phyloP scores from a whole-genome alignment of 2,888 invertebrate genomes.

The Meghimatium bilineatum region DNA sequence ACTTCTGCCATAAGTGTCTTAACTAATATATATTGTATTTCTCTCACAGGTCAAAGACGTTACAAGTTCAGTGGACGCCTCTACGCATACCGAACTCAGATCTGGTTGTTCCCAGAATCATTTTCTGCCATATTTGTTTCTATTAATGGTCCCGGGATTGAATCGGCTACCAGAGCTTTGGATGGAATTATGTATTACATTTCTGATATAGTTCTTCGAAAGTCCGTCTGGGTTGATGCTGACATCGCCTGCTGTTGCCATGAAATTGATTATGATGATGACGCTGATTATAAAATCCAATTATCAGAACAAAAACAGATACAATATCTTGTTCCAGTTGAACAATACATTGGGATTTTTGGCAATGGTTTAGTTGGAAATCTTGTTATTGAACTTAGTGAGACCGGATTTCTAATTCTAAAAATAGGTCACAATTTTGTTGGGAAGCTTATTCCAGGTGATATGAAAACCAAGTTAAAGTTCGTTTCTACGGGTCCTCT shows the following conservation, averaged over 20 bases:
- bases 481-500: conserved; percentile 2
- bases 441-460: conserved; percentile 11
- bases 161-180: conserved; percentile 8
- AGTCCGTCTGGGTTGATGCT: conserved; percentile 38
- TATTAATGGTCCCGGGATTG: conserved; percentile 40
- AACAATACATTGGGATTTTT: conserved; percentile 17
- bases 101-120: conserved; percentile 44
- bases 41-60: conserved; percentile 25
- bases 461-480: not conserved
- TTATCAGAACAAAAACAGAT: not conserved
- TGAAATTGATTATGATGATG: conserved; percentile 10
- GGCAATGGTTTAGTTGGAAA: conserved; percentile 35
- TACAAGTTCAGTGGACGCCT: conserved; percentile 41
- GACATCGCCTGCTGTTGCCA: conserved; percentile 22
- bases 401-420: not conserved
- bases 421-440: conserved; percentile 26
- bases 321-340: conserved; percentile 10
- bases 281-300: not conserved
- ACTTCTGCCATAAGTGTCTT: too few species aligned
- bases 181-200: conserved; percentile 30
- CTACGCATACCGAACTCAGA: conserved; percentile 39
- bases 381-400: conserved; percentile 8
- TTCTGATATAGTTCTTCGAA: conserved; percentile 38
- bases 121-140: conserved; percentile 39
- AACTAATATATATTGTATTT: too few species aligned